Conservation (phyloP, 2,888 invertebrate genomes). For the Athrips mouffetella region DNA sequence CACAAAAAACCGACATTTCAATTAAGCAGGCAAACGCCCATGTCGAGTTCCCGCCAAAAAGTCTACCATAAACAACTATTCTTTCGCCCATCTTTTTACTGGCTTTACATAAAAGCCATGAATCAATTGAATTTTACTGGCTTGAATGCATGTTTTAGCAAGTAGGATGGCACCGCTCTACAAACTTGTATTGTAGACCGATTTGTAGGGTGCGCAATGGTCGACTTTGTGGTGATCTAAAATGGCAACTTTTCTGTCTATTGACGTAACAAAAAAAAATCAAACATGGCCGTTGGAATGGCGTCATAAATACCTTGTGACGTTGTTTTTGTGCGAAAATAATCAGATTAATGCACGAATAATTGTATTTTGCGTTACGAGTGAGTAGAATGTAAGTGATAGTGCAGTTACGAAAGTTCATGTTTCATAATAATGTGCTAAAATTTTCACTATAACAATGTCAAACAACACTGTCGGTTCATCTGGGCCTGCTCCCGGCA, state of each 20-base stretch:
- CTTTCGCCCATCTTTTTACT: too few species aligned
- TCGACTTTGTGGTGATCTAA: background rate
- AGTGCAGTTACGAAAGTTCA: slow-evolving; percentile 26
- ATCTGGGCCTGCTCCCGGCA: slow-evolving; percentile 77
- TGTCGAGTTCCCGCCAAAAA: too few species aligned
- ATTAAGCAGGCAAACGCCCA: too few species aligned
- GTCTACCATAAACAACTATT: too few species aligned
- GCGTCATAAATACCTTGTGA: slow-evolving; percentile 73
- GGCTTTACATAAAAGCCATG: too few species aligned
- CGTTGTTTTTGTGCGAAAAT: slow-evolving; percentile 67
- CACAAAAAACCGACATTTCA: too few species aligned
- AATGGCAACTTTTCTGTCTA: slow-evolving; percentile 25
- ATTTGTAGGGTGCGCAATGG: too few species aligned
- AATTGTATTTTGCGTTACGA: slow-evolving; percentile 26
- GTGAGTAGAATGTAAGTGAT: slow-evolving; percentile 50
- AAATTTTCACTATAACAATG: slow-evolving; percentile 49
- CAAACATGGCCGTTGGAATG: slow-evolving; percentile 71
- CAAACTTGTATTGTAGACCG: too few species aligned
- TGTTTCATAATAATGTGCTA: slow-evolving; percentile 52
- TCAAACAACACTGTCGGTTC: slow-evolving; percentile 75
- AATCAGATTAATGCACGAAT: slow-evolving; percentile 28
- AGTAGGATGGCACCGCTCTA: too few species aligned
- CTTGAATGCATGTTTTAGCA: too few species aligned
- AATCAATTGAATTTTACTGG: too few species aligned
- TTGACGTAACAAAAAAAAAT: slow-evolving; percentile 26